Base-by-base conservation (phyloP, 2,797 vertebrate species). In the Halcyon smyrnensis region DNA sequence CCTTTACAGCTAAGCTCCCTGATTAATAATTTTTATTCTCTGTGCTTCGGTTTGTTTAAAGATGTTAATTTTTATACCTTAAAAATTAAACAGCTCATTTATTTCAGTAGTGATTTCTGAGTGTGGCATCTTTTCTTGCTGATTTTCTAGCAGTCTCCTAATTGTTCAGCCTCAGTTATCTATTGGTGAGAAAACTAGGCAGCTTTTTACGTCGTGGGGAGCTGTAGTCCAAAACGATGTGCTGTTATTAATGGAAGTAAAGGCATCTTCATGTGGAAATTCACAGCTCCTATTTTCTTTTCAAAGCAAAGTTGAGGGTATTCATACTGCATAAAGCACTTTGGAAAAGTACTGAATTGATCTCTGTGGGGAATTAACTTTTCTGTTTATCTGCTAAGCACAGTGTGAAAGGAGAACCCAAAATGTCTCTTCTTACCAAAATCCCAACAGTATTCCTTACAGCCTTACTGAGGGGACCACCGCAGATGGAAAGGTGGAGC, bases 161-260 rank as follows among this genome's bases (percentile, higher is more conserved):
- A 48, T 94, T 30, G 46, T 78, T 93, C 82, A 81, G 54, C 43
- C 18, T 95, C 68, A 18, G 65, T 84, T 95, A 77, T n/a, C 53
- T 75, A 9, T 56, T 57, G 53, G 48, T 74, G 64, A 95, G 70
- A 62, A 43, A 95, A 56, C 36, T 78, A 63, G 84, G 70, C 53
- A 69, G 50, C 73, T 76, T 81, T 84, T 76, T 45, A 21, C 71
- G 79, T 83, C 88, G 77, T 20, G 34, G 89, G 92, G 76, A 90
- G n/a, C 64, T 75, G 25, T 80, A 73, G 74, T 86, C 89, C 84
- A 54, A 88, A 96, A 82, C 25, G 11, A 68, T 91, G 60, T 77
- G 59, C 27, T 88, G 62, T 89, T 91, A 89, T 74, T 95, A 95
- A 91, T 24, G 92, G 89, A 96, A 92, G 67, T 56, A 80, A 92